Percentiles rank a stretch among this genome's conserved stretches.
Evolutionary conservation across 2,113 vertebrate genomes (phyloP).

Genomic region (Prochilodus magdalenae): DNA sequence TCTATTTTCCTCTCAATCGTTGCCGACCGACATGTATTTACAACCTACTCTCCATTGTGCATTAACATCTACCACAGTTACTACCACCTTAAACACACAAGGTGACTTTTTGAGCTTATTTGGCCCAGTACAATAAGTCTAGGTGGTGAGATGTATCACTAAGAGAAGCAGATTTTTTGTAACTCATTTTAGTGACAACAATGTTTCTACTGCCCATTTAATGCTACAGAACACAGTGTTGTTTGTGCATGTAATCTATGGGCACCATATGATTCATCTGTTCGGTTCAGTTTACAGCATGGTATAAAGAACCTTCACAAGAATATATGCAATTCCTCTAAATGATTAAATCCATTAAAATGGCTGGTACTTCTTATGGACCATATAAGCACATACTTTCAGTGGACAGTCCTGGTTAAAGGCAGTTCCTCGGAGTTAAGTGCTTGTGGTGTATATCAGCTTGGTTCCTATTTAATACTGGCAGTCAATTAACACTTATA

Average conservation of each 20-base stretch:
- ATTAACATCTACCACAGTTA: too few relatives aligned
- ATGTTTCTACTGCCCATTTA: background rate
- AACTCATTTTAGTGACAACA: too few relatives aligned
- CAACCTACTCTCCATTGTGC: too few relatives aligned
- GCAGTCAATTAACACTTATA: conserved; percentile 57
- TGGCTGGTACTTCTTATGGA: background rate
- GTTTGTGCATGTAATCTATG: background rate
- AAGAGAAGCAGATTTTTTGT: too few relatives aligned
- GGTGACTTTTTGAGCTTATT: too few relatives aligned
- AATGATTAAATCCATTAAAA: conserved; percentile 11
- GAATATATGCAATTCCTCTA: background rate
- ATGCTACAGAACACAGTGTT: background rate
- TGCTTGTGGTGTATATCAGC: conserved; percentile 38
- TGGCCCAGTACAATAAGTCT: background rate
- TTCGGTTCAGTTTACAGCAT: background rate
- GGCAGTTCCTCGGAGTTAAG: conserved; percentile 44
- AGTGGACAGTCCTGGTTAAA: conserved; percentile 24
- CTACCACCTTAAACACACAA: too few relatives aligned
- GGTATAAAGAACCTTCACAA: background rate
- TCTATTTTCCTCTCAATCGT: too few relatives aligned
- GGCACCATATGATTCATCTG: background rate
- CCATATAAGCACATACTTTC: conserved; percentile 21
- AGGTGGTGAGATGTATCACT: background rate
- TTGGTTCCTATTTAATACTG: conserved; percentile 50
- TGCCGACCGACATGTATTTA: too few relatives aligned